phyloP scores from a whole-genome alignment of 2,888 invertebrate genomes.

The Nycteola revayana region DNA sequence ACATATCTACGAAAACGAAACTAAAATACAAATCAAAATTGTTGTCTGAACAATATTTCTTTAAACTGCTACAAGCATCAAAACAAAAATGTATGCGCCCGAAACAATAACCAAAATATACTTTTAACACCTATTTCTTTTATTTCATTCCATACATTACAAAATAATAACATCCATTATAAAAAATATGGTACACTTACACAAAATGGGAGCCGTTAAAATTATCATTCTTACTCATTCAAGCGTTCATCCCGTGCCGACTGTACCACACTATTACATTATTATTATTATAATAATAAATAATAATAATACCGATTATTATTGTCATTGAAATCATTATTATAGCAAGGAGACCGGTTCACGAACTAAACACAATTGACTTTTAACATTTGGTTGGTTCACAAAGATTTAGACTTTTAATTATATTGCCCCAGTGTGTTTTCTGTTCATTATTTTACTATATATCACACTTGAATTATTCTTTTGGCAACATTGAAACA shows the following conservation, averaged over 20 bases:
- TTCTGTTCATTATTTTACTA: constrained; percentile 57
- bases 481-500: too few species aligned
- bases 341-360: constrained; percentile 47
- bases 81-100: too few species aligned
- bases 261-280: constrained; percentile 65
- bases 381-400: constrained; percentile 73
- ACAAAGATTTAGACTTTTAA: constrained; percentile 72
- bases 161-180: constrained; percentile 17
- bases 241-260: constrained; percentile 73
- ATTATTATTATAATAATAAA: constrained; percentile 65
- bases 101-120: too few species aligned
- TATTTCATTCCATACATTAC: too few species aligned
- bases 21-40: too few species aligned
- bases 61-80: too few species aligned
- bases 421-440: constrained; percentile 70
- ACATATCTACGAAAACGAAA: too few species aligned
- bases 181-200: constrained; percentile 36
- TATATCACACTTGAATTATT: constrained; percentile 36
- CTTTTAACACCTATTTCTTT: too few species aligned
- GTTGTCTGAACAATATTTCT: too few species aligned
- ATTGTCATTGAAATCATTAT: constrained; percentile 73
- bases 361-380: constrained; percentile 70
- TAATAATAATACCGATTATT: constrained; percentile 68
- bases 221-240: constrained; percentile 70
- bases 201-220: constrained; percentile 54